These are phyloP conservation scores for Scaptomyza caliginosa DNA, from an alignment of 2,888 invertebrate genomes.

Conservation along the genomic window DNA sequence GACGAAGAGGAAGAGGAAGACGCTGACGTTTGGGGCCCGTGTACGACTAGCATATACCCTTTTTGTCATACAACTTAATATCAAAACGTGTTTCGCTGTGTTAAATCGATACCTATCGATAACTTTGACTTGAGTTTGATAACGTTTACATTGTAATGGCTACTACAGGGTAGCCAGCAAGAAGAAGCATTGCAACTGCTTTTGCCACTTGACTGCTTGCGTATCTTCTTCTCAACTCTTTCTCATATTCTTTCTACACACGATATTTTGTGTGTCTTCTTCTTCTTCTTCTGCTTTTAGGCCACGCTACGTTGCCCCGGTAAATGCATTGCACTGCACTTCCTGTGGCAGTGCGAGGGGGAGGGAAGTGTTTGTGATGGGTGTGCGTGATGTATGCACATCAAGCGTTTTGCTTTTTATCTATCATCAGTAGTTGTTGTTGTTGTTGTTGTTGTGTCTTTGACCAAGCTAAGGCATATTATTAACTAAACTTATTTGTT, in stretches of 20 bases:
- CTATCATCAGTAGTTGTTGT: conserved; percentile 64
- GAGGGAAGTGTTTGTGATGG: neutral
- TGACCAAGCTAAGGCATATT: conserved; percentile 13
- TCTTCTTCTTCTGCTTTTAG: conserved; percentile 26
- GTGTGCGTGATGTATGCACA: conserved; percentile 65
- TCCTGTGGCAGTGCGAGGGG: conserved; percentile 45
- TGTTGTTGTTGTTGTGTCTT: conserved; percentile 38
- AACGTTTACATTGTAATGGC: neutral
- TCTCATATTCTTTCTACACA: conserved; percentile 6
- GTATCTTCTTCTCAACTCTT: conserved; percentile 17
- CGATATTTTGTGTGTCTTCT: conserved; percentile 15
- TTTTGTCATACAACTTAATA: too few relatives aligned
- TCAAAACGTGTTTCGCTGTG: too few relatives aligned
- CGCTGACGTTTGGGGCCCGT: conserved; percentile 12
- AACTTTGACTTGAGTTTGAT: too few relatives aligned
- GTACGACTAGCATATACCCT: neutral
- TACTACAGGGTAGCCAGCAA: conserved; percentile 1
- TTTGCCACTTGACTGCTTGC: conserved; percentile 59
- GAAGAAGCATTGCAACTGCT: conserved; percentile 31
- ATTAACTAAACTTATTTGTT: too few relatives aligned
- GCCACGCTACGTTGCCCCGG: conserved; percentile 54
- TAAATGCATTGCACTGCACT: conserved; percentile 68
- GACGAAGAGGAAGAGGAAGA: conserved; percentile 69
- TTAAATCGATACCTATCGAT: conserved; percentile 3
- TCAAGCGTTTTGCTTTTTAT: conserved; percentile 80